Evolutionary conservation across 2,797 vertebrate genomes (phyloP).

Genomic region (Phalanger gymnotis): DNA sequence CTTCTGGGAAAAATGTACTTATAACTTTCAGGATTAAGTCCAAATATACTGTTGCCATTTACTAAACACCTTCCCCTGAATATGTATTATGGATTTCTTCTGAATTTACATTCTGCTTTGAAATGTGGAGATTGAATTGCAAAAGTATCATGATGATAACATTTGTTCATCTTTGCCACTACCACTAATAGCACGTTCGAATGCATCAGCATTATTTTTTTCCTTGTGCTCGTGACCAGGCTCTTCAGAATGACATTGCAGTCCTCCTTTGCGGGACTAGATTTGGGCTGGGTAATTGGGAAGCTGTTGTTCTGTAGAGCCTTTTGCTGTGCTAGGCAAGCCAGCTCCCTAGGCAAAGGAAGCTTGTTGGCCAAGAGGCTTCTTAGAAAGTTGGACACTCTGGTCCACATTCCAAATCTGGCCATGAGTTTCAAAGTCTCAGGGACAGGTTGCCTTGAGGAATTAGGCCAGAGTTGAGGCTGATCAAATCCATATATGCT

Average conservation of each 20-base stretch:
- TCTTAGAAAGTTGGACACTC: not conserved
- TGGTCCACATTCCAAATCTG: not conserved
- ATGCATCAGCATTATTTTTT: slow-evolving; percentile 15
- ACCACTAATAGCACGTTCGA: not conserved
- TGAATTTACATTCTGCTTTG: slow-evolving; percentile 1
- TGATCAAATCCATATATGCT: not conserved
- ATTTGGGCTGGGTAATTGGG: not conserved
- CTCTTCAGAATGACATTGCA: not conserved
- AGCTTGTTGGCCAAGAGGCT: not conserved
- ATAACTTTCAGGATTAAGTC: slow-evolving; percentile 35
- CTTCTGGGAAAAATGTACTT: slow-evolving; percentile 9
- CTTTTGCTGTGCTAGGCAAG: slow-evolving; percentile 40
- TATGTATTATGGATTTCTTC: slow-evolving; percentile 24
- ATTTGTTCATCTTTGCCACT: slow-evolving; percentile 2
- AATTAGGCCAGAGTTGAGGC: not conserved
- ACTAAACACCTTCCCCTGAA: not conserved
- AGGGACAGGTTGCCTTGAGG: not conserved
- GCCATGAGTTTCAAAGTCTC: not conserved
- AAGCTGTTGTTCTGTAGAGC: not conserved
- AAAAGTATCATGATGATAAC: not conserved
- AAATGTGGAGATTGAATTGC: slow-evolving; percentile 16
- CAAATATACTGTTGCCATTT: slow-evolving; percentile 44
- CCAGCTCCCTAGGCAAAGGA: not conserved
- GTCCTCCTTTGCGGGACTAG: not conserved
- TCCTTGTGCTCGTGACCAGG: not conserved